Percentiles rank a stretch among this genome's conserved stretches.
Evolutionary conservation across 2,797 vertebrate genomes (phyloP).

Genomic region (Gymnothorax reevesii): DNA sequence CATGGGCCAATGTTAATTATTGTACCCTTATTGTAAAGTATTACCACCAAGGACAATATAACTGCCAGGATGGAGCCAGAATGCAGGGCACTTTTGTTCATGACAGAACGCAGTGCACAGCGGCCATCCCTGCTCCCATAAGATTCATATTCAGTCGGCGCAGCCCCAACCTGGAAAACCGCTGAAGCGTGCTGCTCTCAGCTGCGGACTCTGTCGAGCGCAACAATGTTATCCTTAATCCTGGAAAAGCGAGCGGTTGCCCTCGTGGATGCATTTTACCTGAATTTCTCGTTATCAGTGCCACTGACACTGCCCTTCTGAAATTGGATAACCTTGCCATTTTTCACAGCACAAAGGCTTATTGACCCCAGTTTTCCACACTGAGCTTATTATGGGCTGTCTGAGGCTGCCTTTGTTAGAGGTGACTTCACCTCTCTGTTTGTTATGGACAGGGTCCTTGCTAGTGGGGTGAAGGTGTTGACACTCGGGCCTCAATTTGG

Average conservation of each 20-base stretch:
- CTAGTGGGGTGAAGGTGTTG: no score
- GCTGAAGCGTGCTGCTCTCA: neutral
- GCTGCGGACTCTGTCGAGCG: neutral
- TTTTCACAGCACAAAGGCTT: neutral
- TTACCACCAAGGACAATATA: no score
- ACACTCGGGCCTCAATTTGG: no score
- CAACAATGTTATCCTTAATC: neutral
- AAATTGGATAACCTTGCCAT: constrained; percentile 1
- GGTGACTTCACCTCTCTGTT: neutral
- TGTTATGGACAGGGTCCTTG: neutral
- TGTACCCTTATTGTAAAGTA: no score
- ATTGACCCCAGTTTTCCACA: neutral
- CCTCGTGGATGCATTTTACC: neutral
- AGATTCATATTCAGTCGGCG: neutral
- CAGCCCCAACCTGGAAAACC: neutral
- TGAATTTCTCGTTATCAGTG: neutral
- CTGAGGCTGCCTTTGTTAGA: neutral
- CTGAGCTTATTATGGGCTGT: neutral
- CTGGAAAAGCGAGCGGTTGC: neutral
- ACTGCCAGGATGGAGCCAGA: neutral
- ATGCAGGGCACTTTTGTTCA: neutral
- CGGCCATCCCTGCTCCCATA: neutral
- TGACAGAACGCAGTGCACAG: neutral
- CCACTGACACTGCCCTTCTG: neutral
- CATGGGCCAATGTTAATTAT: no score